Evolutionary conservation across 2,113 vertebrate species (phyloP), one percentile per base, ranked within the genome.

Genomic region (Grammomys surdaster): DNA sequence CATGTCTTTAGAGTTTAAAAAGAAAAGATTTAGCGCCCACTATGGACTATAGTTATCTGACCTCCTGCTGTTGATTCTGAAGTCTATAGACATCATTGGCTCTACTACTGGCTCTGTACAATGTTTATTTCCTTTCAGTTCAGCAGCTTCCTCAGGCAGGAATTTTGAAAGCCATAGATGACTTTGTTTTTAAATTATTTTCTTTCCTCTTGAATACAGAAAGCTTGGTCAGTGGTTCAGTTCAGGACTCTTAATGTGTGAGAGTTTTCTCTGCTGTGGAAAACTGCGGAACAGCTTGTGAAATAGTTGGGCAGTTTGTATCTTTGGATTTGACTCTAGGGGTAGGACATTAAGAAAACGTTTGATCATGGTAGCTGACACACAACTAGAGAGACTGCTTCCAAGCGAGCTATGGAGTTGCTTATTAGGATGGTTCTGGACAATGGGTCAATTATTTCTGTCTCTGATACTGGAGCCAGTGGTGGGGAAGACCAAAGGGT

Each of bases 381-480:
- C 6, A 10, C 75, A 92, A 70, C 89, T 70, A 89, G 60, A 43
- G 48, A 96, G 77, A 76, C 40, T 80, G 54, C 58, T 93, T 96
- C 43, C 36, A 92, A 84, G 63, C 90, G 90, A 54, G 8, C 43
- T 60, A 43, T 86, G 12, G 51, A 73, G 5, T 89, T 96, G 97
- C 84, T 82, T 94, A 93, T 95, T 96, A 94, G 40, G 48, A 78
- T 91, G n/a, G 43, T 60, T 96, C 56, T 31, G 93, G 60, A 94
- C 75, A 96, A 97, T 43, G 78, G 73, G 92, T 95, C 86, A 96
- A 92, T 96, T 93, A 96, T 95, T 97, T 98, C 65, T 96, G 75
- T 91, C 84, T 93, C 78, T 14, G 31, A 95, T 93, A 48, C 46
- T 90, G 63, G 93, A 91, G 70, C 87, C 70, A 95, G 86, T 81